These are phyloP conservation scores for Ormyrus labotus DNA, from an alignment of 2,888 invertebrate species.

Conservation along the genomic window DNA sequence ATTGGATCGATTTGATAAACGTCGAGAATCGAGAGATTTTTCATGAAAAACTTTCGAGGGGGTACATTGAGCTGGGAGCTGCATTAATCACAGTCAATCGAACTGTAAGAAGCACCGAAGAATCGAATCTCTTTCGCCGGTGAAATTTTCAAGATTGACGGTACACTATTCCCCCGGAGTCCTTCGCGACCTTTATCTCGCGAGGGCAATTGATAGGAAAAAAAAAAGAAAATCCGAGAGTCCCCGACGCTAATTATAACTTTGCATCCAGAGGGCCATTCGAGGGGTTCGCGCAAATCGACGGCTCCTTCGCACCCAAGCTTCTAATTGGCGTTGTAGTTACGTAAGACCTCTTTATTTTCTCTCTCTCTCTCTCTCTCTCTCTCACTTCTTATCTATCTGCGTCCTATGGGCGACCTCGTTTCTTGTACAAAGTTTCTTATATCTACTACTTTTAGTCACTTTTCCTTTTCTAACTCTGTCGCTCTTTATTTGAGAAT, in stretches of 20 bases:
- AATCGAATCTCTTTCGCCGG: too few relatives aligned
- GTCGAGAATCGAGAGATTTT: too few relatives aligned
- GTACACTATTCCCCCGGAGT: not conserved
- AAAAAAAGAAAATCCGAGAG: not conserved
- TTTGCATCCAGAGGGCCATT: constrained; percentile 15
- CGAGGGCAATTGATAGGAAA: not conserved
- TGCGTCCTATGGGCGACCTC: constrained; percentile 10
- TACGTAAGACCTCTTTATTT: constrained; percentile 36
- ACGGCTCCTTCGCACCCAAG: constrained; percentile 35
- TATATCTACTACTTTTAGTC: not conserved
- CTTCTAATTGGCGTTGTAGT: constrained; percentile 51
- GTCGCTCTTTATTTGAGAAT: not conserved
- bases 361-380: constrained; percentile 5
- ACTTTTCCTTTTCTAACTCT: not conserved
- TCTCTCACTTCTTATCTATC: constrained; percentile 2
- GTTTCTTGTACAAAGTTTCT: constrained; percentile 33
- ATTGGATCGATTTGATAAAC: too few relatives aligned
- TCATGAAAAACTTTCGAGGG: too few relatives aligned
- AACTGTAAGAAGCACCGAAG: too few relatives aligned
- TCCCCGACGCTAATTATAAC: constrained; percentile 20
- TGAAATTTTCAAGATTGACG: not conserved
- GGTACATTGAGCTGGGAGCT: too few relatives aligned
- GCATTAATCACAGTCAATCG: too few relatives aligned
- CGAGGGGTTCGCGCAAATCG: constrained; percentile 18
- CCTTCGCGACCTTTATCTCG: constrained; percentile 32